These are phyloP conservation scores for Acleris literana DNA, from an alignment of 2,888 invertebrate species.

Conservation along the genomic window DNA sequence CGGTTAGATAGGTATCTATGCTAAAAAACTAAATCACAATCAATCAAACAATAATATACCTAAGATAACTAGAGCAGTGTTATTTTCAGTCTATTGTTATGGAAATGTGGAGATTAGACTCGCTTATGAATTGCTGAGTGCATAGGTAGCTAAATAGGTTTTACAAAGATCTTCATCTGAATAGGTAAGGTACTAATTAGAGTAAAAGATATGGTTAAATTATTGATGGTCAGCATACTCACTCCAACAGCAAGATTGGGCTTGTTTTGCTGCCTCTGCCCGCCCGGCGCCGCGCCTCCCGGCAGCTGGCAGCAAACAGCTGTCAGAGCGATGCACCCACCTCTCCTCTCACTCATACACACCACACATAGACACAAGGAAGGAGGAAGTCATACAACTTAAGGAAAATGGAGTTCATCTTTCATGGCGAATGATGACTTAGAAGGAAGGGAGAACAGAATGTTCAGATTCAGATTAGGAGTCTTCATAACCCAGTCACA, in stretches of 20 bases:
- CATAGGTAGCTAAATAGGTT: too few relatives aligned
- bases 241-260: constrained; percentile 35
- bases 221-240: constrained; percentile 9
- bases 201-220: not conserved
- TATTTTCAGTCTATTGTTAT: not conserved
- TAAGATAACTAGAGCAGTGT: not conserved
- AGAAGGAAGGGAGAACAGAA: too few relatives aligned
- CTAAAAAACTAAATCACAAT: too few relatives aligned
- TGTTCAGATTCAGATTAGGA: too few relatives aligned
- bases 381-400: not conserved
- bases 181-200: too few relatives aligned
- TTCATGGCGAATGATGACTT: too few relatives aligned
- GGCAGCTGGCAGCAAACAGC: constrained; percentile 61
- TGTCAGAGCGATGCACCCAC: constrained; percentile 59
- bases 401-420: too few relatives aligned
- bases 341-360: constrained; percentile 48
- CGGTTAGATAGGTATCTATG: too few relatives aligned
- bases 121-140: too few relatives aligned
- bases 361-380: constrained; percentile 39
- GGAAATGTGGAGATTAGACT: too few relatives aligned
- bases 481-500: constrained; percentile 33
- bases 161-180: too few relatives aligned
- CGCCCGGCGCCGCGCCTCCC: constrained; percentile 43
- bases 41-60: too few relatives aligned
- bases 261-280: constrained; percentile 35